phyloP scores from a whole-genome alignment of 1,140 invertebrate species.

The Agrilus planipennis region DNA sequence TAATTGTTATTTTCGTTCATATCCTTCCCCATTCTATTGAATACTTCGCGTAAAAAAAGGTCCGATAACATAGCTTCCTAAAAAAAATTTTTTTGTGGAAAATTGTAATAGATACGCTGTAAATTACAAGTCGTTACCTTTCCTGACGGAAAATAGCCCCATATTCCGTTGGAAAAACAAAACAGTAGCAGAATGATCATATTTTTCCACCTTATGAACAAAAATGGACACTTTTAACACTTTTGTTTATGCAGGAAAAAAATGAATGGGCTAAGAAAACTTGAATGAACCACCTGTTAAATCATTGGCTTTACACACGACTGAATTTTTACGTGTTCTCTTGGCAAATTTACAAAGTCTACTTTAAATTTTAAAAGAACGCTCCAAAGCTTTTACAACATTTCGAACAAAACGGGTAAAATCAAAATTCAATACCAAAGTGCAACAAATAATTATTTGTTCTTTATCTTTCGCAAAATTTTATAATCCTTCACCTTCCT shows the following conservation, averaged over 20 bases:
- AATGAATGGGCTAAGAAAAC: no score
- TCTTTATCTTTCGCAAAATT: no score
- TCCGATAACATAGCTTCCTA: constrained; percentile 42
- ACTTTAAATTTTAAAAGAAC: no score
- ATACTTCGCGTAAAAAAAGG: constrained; percentile 50
- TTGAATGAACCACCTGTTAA: background rate
- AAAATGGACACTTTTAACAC: background rate
- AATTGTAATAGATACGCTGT: constrained; percentile 2
- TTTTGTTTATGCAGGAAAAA: background rate
- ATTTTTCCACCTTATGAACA: no score
- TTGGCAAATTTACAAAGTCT: no score
- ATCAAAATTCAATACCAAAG: no score
- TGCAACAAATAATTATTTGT: no score
- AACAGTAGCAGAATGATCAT: background rate
- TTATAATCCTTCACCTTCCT: no score
- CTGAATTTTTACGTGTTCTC: no score
- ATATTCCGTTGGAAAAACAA: constrained; percentile 3
- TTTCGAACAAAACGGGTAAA: no score
- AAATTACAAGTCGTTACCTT: constrained; percentile 9
- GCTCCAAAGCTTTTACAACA: no score
- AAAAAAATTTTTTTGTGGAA: constrained; percentile 1
- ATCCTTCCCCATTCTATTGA: constrained; percentile 58
- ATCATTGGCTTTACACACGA: no score
- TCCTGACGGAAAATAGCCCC: constrained; percentile 11
- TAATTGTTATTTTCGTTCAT: constrained; percentile 50